These are phyloP conservation scores for Henricia sp. DNA, from an alignment of 53 echinoderm and acorn worm genomes.

Conservation along the genomic window DNA sequence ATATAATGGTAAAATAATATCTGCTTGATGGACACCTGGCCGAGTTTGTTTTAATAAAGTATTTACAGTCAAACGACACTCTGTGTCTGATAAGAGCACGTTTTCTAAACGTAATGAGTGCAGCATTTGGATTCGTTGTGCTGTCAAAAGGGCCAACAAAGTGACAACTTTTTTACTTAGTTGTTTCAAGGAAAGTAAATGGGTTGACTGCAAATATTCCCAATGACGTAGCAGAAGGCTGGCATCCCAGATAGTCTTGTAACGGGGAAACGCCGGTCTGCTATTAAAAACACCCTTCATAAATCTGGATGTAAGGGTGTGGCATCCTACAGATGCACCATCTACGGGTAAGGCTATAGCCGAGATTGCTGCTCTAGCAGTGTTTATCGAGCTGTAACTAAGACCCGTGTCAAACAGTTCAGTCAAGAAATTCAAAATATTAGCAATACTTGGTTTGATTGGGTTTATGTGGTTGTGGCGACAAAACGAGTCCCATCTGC, in stretches of 20 bases:
- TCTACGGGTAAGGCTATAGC: not conserved
- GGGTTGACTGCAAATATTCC: not conserved
- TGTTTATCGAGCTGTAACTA: not conserved
- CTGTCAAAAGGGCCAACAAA: not conserved
- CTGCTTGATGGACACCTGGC: not conserved
- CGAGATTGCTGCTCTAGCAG: not conserved
- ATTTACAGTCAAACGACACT: not conserved
- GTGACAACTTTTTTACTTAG: constrained; percentile 17
- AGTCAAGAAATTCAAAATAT: not conserved
- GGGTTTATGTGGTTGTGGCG: not conserved
- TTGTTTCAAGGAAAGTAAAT: not conserved
- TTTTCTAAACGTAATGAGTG: not conserved
- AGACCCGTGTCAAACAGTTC: constrained; percentile 12
- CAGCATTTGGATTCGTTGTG: constrained; percentile 1
- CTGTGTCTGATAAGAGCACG: not conserved
- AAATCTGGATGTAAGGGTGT: not conserved
- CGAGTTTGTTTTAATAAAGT: constrained; percentile 12
- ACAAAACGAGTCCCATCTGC: constrained; percentile 7
- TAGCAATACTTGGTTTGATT: not conserved
- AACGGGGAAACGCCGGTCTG: not conserved
- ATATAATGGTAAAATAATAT: not conserved
- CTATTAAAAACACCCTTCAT: constrained; percentile 5
- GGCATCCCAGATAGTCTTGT: constrained; percentile 8
- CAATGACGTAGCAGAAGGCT: not conserved
- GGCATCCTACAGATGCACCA: not conserved